Percentiles rank a stretch among this genome's conserved stretches.
Evolutionary conservation across 2,797 vertebrate genomes (phyloP).

Genomic region (Sebastes iracundus): DNA sequence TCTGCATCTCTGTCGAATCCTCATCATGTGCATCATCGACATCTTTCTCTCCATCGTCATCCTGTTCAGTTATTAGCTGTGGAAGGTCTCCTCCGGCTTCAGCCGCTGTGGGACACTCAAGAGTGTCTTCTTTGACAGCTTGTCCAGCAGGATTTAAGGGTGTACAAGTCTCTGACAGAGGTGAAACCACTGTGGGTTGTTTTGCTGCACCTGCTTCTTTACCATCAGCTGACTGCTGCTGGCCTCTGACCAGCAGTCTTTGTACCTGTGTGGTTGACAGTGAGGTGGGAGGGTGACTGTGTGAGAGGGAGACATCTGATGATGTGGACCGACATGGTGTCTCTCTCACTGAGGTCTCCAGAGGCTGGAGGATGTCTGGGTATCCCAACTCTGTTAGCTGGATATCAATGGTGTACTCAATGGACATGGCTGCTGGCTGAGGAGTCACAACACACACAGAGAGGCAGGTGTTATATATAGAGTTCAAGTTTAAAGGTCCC

Average conservation of each 20-base stretch:
- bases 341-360: slow-evolving; percentile 31
- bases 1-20: neutral
- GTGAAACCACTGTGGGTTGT: neutral
- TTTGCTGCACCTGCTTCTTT: neutral
- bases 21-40: neutral
- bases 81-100: neutral
- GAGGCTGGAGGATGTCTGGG: slow-evolving; percentile 55
- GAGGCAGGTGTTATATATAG: neutral
- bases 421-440: slow-evolving; percentile 73
- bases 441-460: neutral
- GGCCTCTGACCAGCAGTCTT: neutral
- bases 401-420: slow-evolving; percentile 84
- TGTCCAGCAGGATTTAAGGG: neutral
- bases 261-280: slow-evolving; percentile 1
- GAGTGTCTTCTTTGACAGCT: no score
- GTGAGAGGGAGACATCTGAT: neutral
- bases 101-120: neutral
- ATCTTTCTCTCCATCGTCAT: neutral
- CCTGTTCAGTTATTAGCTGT: neutral
- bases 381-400: slow-evolving; percentile 84
- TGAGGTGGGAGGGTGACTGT: neutral
- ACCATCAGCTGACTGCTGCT: neutral
- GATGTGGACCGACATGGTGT: slow-evolving; percentile 17
- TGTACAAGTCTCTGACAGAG: neutral
- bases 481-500: neutral